Evolutionary conservation across 2,797 vertebrate species (phyloP), one percentile per base, ranked within the genome.

Genomic region (Neostethus bicornis): DNA sequence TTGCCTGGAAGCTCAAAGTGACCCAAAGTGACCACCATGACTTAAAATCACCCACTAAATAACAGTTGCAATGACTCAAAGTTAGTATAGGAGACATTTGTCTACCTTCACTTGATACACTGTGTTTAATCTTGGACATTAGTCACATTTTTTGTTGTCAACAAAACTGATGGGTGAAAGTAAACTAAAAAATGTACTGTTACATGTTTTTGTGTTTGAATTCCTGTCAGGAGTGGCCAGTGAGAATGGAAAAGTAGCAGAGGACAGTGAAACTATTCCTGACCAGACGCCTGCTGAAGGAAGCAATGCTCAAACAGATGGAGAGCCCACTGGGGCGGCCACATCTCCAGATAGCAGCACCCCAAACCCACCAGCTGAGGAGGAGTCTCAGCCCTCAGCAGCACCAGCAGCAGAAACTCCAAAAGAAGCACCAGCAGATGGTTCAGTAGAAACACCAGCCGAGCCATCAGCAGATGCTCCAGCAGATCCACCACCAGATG

Each of bases 231-330:
- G 84, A 10, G 66, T 37, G 1, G 80, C 66, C 9, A 80, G 51
- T 43, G 84, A 87, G 51, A 90, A 85, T 53, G 76, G 77, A 17
- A 81, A 82, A 4, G 45, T 72, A 70, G 71, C 86, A 1, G 89
- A 87, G 38, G 89, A 90, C 61, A 77, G 74, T 11, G 85, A 88
- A 70, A 87, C 85, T 31, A 69, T 91, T 57, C 88, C 84, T 0
- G 88, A 91, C 60, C 83, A 86, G 67, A 83, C 80, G 1, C 51
- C 78, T 0, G 61, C 66, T 4, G 70, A 57, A 2, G 61, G 37
- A 0, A 29, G 51, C 0, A 60, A 66, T 11, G 66, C 39, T 26
- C 69, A 62, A 17, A 41, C 64, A 9, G 68, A 49, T 5, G 63
- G 64, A 0, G 80, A 80, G 21, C 28, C 73, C 20, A 66, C 37